Base-by-base conservation (phyloP, 2,113 vertebrate species). In the Columba janthina region DNA sequence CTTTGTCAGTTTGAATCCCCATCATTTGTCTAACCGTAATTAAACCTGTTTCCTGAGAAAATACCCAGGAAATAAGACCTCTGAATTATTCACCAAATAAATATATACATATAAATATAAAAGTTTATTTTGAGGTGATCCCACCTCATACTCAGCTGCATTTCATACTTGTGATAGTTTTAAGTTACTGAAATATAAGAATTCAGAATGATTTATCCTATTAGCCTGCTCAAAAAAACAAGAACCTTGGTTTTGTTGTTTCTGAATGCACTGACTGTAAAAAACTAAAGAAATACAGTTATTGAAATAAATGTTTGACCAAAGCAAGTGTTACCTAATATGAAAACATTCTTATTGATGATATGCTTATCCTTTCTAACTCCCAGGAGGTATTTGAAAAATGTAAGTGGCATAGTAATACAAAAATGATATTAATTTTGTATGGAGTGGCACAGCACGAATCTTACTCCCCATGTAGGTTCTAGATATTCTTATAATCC, bases 391-490 rank as follows among this genome's bases (percentile, higher is more conserved):
- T 81, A 15, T 69, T 56, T 93, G 93, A 96, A 97, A 96, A 85
- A 97, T 93, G 11, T 48, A 88, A 78, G 53, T 82, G 60, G 17
- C 57, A 70, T 64, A 74, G 40, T 50, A 90, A 79, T 88, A 69
- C 12, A 92, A 25, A 44, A 86, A 19, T 22, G 16, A 62, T 78
- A 96, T 73, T 89, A 93, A 96, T 97, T 97, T 94, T 94, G 8
- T 79, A 69, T 79, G n/a, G 61, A 48, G 16, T 64, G 12, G 36
- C 76, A 81, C 79, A 94, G 77, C 73, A 93, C 0, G 57, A 58
- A 34, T 90, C 46, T 91, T 74, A 71, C 31, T 93, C 57, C 88
- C 50, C 16, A 18, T 61, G 64, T 80, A 93, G 67, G 15, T 51
- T 67, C 24, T 42, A 89, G 6, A 9, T 81, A 88, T 81, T 44